Evolutionary conservation across 2,888 invertebrate species (phyloP).

Genomic region (Agonum fuliginosum): DNA sequence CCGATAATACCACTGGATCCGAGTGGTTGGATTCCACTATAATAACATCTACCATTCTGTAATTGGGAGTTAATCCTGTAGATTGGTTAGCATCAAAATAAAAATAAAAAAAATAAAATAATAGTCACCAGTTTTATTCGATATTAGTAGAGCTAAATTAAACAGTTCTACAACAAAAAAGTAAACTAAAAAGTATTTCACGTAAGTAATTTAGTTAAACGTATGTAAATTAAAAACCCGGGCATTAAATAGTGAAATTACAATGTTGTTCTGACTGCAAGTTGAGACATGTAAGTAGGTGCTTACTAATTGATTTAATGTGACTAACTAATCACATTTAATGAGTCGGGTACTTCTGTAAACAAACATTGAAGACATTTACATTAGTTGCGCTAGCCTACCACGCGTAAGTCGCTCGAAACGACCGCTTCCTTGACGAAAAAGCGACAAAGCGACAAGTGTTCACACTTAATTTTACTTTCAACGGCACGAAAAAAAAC

Average conservation of each 20-base stretch:
- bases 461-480: neutral
- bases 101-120: no score
- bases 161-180: no score
- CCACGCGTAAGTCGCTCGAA: slow-evolving; percentile 23
- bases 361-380: slow-evolving; percentile 45
- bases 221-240: slow-evolving; percentile 48
- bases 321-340: slow-evolving; percentile 57
- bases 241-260: slow-evolving; percentile 48
- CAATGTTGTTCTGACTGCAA: slow-evolving; percentile 29
- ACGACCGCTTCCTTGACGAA: slow-evolving; percentile 24
- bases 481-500: neutral
- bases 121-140: no score
- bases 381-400: slow-evolving; percentile 47
- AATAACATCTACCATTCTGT: no score
- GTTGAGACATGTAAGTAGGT: slow-evolving; percentile 44
- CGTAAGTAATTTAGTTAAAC: slow-evolving; percentile 15
- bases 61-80: no score
- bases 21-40: no score
- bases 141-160: no score
- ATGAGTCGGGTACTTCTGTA: slow-evolving; percentile 48
- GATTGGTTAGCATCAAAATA: no score
- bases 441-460: neutral
- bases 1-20: no score
- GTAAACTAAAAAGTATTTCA: neutral
- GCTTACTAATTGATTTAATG: slow-evolving; percentile 56